phyloP scores from a whole-genome alignment of 2,113 vertebrate genomes.

The Cephalopholis sonnerati region DNA sequence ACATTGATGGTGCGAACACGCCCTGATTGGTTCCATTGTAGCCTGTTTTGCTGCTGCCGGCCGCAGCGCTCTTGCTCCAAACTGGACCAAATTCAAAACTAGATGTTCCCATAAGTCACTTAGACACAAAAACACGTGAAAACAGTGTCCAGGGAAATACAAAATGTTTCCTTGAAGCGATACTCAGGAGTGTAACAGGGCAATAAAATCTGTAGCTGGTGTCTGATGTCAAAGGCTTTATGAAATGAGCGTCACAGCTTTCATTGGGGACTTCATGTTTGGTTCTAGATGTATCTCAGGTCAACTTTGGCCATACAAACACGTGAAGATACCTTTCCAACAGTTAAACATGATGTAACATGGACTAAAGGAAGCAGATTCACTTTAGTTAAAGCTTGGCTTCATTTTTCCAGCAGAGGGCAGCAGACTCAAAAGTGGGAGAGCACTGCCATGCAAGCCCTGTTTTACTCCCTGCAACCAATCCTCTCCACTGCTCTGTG shows the following conservation, averaged over 20 bases:
- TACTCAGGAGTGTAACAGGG: neutral
- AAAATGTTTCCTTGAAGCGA: neutral
- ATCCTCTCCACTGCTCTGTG: neutral
- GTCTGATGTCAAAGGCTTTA: neutral
- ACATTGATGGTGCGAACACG: too few relatives aligned
- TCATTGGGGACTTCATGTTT: neutral
- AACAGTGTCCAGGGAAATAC: too few relatives aligned
- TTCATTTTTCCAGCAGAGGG: conserved; percentile 76
- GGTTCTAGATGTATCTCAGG: neutral
- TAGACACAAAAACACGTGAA: too few relatives aligned
- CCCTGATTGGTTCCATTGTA: too few relatives aligned
- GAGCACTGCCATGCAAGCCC: neutral
- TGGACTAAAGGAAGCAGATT: neutral
- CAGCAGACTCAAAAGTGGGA: conserved; percentile 68
- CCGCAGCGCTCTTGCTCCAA: too few relatives aligned
- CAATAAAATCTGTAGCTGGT: neutral
- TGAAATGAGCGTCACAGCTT: neutral
- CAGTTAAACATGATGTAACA: neutral
- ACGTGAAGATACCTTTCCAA: neutral
- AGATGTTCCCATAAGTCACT: too few relatives aligned
- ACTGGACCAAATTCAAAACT: too few relatives aligned
- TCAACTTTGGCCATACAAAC: neutral
- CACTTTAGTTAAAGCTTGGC: neutral
- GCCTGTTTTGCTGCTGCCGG: too few relatives aligned
- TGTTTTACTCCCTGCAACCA: neutral